phyloP scores from a whole-genome alignment of 2,888 invertebrate genomes.

The Coelogynopora nodosa region DNA sequence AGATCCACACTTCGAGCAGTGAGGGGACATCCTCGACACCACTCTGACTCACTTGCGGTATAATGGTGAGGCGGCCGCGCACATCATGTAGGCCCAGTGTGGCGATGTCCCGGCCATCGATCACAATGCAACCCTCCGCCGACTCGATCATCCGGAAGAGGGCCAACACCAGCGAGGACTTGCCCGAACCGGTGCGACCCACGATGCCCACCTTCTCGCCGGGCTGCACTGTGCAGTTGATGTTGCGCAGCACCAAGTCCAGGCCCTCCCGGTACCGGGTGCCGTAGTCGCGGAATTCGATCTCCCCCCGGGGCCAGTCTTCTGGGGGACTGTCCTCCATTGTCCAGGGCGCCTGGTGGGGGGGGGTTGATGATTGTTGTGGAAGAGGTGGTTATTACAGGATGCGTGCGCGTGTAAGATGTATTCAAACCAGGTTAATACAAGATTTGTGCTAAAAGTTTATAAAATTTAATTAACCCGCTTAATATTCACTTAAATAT shows the following conservation, averaged over 20 bases:
- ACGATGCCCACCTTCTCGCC: slow-evolving; percentile 68
- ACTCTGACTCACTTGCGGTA: slow-evolving; percentile 57
- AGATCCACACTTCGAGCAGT: too few species aligned
- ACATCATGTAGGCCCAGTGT: slow-evolving; percentile 53
- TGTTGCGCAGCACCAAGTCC: slow-evolving; percentile 61
- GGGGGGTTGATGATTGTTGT: too few species aligned
- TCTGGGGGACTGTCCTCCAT: slow-evolving; percentile 56
- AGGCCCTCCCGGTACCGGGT: slow-evolving; percentile 56
- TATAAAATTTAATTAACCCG: too few species aligned
- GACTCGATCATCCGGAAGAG: slow-evolving; percentile 57
- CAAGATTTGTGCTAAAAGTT: too few species aligned
- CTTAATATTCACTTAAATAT: too few species aligned
- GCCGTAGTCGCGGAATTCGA: slow-evolving; percentile 54
- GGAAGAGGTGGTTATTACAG: too few species aligned
- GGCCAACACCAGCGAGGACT: slow-evolving; percentile 55
- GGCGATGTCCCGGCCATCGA: slow-evolving; percentile 53
- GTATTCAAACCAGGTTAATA: too few species aligned
- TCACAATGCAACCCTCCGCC: slow-evolving; percentile 53
- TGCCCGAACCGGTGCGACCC: slow-evolving; percentile 58
- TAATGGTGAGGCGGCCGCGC: slow-evolving; percentile 54
- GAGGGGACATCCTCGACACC: too few species aligned
- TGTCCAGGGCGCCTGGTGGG: slow-evolving; percentile 21
- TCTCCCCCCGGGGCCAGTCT: slow-evolving; percentile 56
- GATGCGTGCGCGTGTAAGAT: too few species aligned
- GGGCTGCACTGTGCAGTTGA: slow-evolving; percentile 21